These are phyloP conservation scores for Sphaerophoria rueppellii DNA, from an alignment of 2,888 invertebrate species.

Conservation along the genomic window DNA sequence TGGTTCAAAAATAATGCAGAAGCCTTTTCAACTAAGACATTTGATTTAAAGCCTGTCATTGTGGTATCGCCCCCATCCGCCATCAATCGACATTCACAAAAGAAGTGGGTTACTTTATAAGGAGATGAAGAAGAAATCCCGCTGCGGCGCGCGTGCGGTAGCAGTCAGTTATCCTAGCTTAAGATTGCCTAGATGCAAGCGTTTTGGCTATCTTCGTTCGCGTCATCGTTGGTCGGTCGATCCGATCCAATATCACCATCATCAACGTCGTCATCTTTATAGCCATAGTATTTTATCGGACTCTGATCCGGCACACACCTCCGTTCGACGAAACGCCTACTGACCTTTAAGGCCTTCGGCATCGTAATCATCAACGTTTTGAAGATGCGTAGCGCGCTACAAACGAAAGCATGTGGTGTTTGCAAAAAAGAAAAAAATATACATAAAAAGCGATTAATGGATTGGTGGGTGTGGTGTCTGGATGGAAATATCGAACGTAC, in stretches of 20 bases:
- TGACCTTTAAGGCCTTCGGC: conserved; percentile 63
- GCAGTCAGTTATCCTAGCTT: conserved; percentile 21
- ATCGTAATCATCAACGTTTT: neutral
- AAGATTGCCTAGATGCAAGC: conserved; percentile 35
- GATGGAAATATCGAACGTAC: conserved; percentile 30
- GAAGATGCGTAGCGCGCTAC: conserved; percentile 9
- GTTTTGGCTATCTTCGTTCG: conserved; percentile 45
- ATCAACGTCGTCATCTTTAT: conserved; percentile 42
- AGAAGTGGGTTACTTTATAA: conserved; percentile 53
- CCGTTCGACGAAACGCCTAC: conserved; percentile 66
- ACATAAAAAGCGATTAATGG: conserved; percentile 51
- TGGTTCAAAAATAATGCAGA: conserved; percentile 42
- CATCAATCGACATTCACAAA: neutral
- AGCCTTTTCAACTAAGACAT: conserved; percentile 20
- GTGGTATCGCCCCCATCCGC: conserved; percentile 17
- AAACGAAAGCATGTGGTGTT: conserved; percentile 18
- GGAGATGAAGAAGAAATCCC: conserved; percentile 33
- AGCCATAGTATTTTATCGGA: conserved; percentile 58
- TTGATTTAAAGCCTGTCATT: conserved; percentile 29
- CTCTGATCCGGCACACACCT: conserved; percentile 45
- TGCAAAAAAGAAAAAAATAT: conserved; percentile 7
- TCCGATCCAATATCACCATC: conserved; percentile 35
- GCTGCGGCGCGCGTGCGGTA: conserved; percentile 43
- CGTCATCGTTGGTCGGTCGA: conserved; percentile 29
- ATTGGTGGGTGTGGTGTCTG: conserved; percentile 71